These are phyloP conservation scores for Pristis pectinata DNA, from an alignment of 2,797 vertebrate genomes.

Conservation along the genomic window DNA sequence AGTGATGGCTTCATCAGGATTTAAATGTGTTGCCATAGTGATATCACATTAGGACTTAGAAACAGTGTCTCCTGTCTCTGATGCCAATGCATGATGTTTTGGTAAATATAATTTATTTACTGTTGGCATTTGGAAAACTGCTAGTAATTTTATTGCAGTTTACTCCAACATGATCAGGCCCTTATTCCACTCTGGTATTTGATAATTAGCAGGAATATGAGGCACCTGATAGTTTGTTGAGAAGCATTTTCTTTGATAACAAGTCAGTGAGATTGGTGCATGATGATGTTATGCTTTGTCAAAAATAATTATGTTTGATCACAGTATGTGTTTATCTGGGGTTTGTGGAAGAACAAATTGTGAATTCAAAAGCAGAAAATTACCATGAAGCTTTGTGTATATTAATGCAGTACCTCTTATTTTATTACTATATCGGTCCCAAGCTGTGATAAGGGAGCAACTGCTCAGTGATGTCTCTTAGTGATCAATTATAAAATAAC, in stretches of 20 bases:
- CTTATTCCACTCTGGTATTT: not conserved
- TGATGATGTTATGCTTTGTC: not conserved
- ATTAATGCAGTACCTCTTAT: not conserved
- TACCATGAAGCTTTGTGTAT: not conserved
- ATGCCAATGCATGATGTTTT: constrained; percentile 4
- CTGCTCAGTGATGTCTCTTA: constrained; percentile 1
- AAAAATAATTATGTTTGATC: not conserved
- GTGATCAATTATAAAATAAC: constrained; percentile 22
- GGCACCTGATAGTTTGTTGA: not conserved
- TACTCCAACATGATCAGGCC: not conserved
- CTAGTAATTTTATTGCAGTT: not conserved
- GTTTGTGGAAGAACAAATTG: not conserved
- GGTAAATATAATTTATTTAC: constrained; percentile 18
- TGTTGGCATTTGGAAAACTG: constrained; percentile 10
- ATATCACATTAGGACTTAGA: not conserved
- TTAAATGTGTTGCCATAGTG: constrained; percentile 11
- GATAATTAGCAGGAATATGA: not conserved
- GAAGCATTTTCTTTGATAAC: not conserved
- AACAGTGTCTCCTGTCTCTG: not conserved
- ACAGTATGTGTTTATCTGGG: not conserved
- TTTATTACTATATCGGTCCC: not conserved
- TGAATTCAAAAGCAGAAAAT: not conserved
- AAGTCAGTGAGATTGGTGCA: not conserved
- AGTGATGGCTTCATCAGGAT: constrained; percentile 20
- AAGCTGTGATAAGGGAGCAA: constrained; percentile 17